Base-by-base conservation (phyloP, 2,888 invertebrate genomes). In the Ornithoptera alexandrae region DNA sequence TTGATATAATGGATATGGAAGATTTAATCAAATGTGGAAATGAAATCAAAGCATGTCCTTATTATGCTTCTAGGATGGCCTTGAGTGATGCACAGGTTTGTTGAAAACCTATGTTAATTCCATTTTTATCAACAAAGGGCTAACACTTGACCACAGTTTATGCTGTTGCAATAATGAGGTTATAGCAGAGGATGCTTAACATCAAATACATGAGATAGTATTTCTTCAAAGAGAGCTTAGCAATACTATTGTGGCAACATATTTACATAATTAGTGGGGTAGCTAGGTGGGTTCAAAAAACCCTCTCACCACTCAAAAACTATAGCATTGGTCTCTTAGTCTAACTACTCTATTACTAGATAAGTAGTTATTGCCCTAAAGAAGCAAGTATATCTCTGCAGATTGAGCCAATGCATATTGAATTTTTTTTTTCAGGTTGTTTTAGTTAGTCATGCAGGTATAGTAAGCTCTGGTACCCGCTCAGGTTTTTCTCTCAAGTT, bases 1-100 rank as follows among this genome's bases (percentile, higher is more conserved):
- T 93, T 0, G 94, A 96, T 72, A 95, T 98, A 17, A 92, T 95
- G 81, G 98, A 99, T 86, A 96, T 99, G 77, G 98, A 99, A 85
- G 97, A 98, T 78, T 89, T 98, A 67, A 95, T 96, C 0, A 90
- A 88, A 59, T 90, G 90, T 76, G 97, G 96, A 0, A 94, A 94
- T 78, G 90, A 94, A 72, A 79, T 95, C 64, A 95, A 95, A 73
- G 97, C 97, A 0, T 99, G 99, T 87, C 97, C 99, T 0, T 99
- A 99, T 92, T 99, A 99, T 87, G 97, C 97, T 0, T 94, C 97
- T 1, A 94, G 98, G 78, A 94, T 95, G 81, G 96, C 98, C 6
- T 92, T 97, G 39, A 94, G 95, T 73, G 95, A 97, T 83, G 97
- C 98, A 12, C 97, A 99, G 94, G 93, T 93, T 77, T 67, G 70